Percentiles rank a stretch among this genome's conserved stretches.
Conservation (phyloP, 2,797 vertebrate genomes). For the Hirundo rustica region DNA sequence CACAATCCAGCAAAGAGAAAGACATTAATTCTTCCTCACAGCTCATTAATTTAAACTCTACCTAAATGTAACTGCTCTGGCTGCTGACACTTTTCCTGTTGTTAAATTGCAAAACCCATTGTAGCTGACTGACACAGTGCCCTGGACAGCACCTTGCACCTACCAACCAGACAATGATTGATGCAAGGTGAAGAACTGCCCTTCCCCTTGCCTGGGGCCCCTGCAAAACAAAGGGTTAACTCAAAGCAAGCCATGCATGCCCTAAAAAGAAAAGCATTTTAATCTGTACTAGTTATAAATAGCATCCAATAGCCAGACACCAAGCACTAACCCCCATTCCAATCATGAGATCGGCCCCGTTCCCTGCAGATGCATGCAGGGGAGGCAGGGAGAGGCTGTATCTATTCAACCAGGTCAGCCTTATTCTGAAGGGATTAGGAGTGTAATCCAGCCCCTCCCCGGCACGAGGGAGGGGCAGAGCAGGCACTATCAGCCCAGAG, state of each 20-base stretch:
- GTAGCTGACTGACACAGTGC: not conserved
- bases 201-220: not conserved
- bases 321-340: slow-evolving; percentile 27
- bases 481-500: not conserved
- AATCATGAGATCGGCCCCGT: not conserved
- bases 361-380: accelerated
- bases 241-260: slow-evolving; percentile 53
- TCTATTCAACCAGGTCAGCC: slow-evolving; percentile 74
- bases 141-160: not conserved
- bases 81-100: not conserved
- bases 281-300: slow-evolving; percentile 64
- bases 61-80: not conserved
- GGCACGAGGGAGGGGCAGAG: not conserved
- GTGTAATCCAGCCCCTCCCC: slow-evolving; percentile 68
- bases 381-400: not conserved
- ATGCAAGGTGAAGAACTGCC: not conserved
- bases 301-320: slow-evolving; percentile 44
- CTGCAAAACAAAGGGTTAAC: slow-evolving; percentile 7
- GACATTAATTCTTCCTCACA: not conserved
- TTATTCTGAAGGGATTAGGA: slow-evolving; percentile 73
- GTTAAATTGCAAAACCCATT: not conserved
- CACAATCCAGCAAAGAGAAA: not conserved
- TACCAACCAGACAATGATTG: not conserved
- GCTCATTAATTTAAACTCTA: not conserved
- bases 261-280: slow-evolving; percentile 67